Evolutionary conservation across 2,113 vertebrate species (phyloP).

Genomic region (Rostratula benghalensis): DNA sequence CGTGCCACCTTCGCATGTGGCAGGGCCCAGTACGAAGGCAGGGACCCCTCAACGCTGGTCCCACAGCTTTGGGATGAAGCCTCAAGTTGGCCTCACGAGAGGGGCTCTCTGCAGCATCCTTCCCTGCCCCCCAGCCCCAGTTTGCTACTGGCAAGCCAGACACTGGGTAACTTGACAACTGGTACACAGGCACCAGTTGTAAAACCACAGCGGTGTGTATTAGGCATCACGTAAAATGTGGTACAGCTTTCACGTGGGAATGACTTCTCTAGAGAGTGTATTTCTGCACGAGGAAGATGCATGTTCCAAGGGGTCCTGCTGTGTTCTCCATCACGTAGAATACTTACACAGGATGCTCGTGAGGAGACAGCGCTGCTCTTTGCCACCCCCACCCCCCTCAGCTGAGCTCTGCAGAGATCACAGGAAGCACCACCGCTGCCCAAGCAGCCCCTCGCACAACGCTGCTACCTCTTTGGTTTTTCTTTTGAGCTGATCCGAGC

Average conservation of each 20-base stretch:
- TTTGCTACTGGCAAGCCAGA: neutral
- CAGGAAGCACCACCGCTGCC: neutral
- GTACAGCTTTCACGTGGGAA: slow-evolving; percentile 1
- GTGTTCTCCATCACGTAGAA: neutral
- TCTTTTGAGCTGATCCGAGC: neutral
- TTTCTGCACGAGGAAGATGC: neutral
- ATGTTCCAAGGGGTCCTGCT: neutral
- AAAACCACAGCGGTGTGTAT: slow-evolving; percentile 2
- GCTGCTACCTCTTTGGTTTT: slow-evolving; percentile 37
- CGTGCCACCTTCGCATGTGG: neutral
- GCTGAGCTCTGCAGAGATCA: slow-evolving; percentile 38
- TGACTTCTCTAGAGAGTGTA: neutral
- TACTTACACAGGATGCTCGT: neutral
- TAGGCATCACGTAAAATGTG: neutral
- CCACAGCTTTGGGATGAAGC: neutral
- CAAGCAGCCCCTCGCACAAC: neutral
- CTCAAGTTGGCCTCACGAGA: neutral
- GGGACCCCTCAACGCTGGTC: neutral
- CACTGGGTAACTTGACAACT: slow-evolving; percentile 11
- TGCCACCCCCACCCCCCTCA: neutral
- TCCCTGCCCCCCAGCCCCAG: neutral
- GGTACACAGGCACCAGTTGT: slow-evolving; percentile 17
- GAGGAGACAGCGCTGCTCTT: neutral
- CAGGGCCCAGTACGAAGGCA: neutral
- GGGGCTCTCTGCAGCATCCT: neutral